Evolutionary conservation across 1,140 invertebrate species (phyloP).

Genomic region (Dolichoris vasculosae): DNA sequence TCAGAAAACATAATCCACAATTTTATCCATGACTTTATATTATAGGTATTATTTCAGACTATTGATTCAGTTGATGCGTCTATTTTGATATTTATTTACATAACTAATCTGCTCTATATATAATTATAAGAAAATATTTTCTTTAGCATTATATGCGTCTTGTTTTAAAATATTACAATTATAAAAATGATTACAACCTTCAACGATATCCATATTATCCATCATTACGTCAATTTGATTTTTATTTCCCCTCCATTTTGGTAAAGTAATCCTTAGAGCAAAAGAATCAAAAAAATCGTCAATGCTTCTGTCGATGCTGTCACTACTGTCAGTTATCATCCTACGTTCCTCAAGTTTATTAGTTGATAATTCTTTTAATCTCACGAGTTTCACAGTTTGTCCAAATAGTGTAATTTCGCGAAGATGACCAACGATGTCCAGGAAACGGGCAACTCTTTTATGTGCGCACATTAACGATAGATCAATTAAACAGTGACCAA

Average conservation of each 20-base stretch:
- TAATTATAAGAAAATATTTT: too few relatives aligned
- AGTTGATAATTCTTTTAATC: constrained; percentile 54
- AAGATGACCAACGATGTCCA: constrained; percentile 72
- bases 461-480: constrained; percentile 75
- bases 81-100: too few relatives aligned
- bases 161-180: neutral
- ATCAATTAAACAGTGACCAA: constrained; percentile 66
- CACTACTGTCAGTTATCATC: constrained; percentile 60
- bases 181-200: constrained; percentile 60
- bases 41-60: too few relatives aligned
- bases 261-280: constrained; percentile 70
- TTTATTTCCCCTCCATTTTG: constrained; percentile 63
- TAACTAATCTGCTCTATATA: too few relatives aligned
- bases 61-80: too few relatives aligned
- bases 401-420: constrained; percentile 75
- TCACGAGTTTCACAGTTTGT: constrained; percentile 75
- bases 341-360: constrained; percentile 50
- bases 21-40: too few relatives aligned
- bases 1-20: too few relatives aligned
- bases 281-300: constrained; percentile 77
- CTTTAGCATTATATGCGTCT: neutral
- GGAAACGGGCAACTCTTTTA: constrained; percentile 73
- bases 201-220: constrained; percentile 60
- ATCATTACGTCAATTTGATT: constrained; percentile 70
- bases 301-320: constrained; percentile 73